Evolutionary conservation across 2,797 vertebrate species (phyloP), one percentile per base, ranked within the genome.

Genomic region (Garrulus glandarius): DNA sequence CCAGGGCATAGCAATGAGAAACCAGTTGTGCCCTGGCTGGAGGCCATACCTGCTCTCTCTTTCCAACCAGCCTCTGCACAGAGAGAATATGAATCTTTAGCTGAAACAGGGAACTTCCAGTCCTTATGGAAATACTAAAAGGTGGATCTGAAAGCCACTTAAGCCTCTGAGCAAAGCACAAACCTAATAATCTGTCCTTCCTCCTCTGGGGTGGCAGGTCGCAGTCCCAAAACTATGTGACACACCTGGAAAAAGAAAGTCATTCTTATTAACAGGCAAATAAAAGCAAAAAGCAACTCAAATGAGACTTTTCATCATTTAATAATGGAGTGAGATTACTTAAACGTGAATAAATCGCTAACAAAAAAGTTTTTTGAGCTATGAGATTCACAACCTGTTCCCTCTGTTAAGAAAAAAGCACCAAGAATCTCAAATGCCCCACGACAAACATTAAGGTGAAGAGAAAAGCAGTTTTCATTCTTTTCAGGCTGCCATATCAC

Each of bases 121-220:
- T 4, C 37, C 55, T 75, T 82, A 20, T 20, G 34, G 7, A 80
- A 93, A 39, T 5, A 74, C 15, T n/a, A 24, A 41, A 37, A 83
- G 79, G 43, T 44, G 52, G 47, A n/a, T 49, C 29, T 39, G 67
- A 87, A 87, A 50, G 15, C 13, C 36, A 37, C 16, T 70, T 9
- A 84, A 61, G 44, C 3, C 55, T 13, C n/a, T 39, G 55, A 92
- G 84, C 22, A 87, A 76, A 95, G 55, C 23, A 84, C 71, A 4
- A 95, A 99, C 99, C 99, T 99, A 92, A 99, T 99, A 87, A 99
- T 99, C 93, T 99, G 99, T 44, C 99, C 99, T 97, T 99, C 99
- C 96, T 99, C 99, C 96, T 99, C 99, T 26, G 99, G 99, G 79
- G 99, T 99, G 65, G 99, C 99, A 86, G 99, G 99, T 94, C 99